Evolutionary conservation across 2,113 vertebrate species (phyloP), one percentile per base, ranked within the genome.

Genomic region (Pseudorhombus dupliciocellatus): DNA sequence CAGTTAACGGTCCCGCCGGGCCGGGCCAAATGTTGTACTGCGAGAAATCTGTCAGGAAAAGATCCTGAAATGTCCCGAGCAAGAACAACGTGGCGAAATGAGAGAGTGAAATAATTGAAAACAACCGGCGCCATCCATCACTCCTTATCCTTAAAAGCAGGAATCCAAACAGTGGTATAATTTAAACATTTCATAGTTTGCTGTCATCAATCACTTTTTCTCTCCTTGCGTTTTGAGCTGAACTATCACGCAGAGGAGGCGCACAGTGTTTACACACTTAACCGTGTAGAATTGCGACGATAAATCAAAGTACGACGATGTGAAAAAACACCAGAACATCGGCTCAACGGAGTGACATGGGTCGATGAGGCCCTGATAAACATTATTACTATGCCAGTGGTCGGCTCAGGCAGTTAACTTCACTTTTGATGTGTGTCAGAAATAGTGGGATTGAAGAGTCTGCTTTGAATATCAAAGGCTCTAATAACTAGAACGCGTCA

Each of bases 121-220:
- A 15, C 8, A 2, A 34, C 31, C 16, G 40, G 15, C 4, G 40
- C 34, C 16, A 55, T 65, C 51, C 55, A 75, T 75, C 54, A 70
- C 2, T 51, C 15, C 44, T 44, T 44, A 68, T 67, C 75, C 48
- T 4, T 15, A 44, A 37, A 42, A 40, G 25, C 30, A 55, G 42
- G 25, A 61, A 61, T 40, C 20, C 6, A 8, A 3, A 50, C 8
- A 15, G 12, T 44, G 46, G 25, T 20, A 46, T 46, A 18, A 46
- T 46, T 46, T 46, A 4, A 46, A 4, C n/a, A 46, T 18, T 46
- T 46, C 16, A 46, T 46, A 46, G 10, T 34, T 54, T 26, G 1
- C 26, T 53, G 2, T 54, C 24, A 54, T 73, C 70, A 14, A 4
- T 79, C 70, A 69, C 25, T 25, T 56, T 60, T 3, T 10, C 52